These are phyloP conservation scores for Cephus rjabovi DNA, from an alignment of 2,888 invertebrate species.

Conservation along the genomic window DNA sequence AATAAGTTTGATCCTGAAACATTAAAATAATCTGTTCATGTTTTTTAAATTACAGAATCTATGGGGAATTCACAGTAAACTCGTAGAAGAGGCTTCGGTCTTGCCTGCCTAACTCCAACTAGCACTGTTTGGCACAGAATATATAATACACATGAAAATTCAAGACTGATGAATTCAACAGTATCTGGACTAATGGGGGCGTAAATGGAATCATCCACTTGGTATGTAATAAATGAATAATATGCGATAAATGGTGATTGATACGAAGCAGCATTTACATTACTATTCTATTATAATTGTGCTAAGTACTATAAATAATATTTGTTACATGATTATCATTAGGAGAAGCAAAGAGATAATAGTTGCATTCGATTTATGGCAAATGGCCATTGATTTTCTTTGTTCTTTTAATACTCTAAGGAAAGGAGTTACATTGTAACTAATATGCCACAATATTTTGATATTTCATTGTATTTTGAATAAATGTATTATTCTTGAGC, in stretches of 20 bases:
- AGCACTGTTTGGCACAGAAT: background rate
- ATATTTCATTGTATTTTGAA: background rate
- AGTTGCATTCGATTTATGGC: background rate
- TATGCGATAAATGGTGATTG: background rate
- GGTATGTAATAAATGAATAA: background rate
- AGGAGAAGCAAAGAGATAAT: background rate
- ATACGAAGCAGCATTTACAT: background rate
- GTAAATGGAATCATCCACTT: background rate
- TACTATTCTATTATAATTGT: background rate
- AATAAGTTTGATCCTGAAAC: background rate
- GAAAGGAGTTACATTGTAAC: background rate
- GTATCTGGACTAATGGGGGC: background rate
- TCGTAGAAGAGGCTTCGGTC: slow-evolving; percentile 58
- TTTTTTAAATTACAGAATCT: slow-evolving; percentile 66
- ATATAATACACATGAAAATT: background rate
- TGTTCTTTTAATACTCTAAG: background rate
- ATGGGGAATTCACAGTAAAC: slow-evolving; percentile 67
- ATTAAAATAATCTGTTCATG: background rate
- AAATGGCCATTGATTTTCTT: background rate
- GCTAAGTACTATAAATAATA: background rate
- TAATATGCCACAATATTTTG: background rate
- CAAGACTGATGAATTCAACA: background rate
- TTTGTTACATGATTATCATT: background rate
- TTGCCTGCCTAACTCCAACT: slow-evolving; percentile 5
- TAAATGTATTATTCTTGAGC: background rate